Base-by-base conservation (phyloP, 2,888 invertebrate species). In the Drosophila nigricruria region DNA sequence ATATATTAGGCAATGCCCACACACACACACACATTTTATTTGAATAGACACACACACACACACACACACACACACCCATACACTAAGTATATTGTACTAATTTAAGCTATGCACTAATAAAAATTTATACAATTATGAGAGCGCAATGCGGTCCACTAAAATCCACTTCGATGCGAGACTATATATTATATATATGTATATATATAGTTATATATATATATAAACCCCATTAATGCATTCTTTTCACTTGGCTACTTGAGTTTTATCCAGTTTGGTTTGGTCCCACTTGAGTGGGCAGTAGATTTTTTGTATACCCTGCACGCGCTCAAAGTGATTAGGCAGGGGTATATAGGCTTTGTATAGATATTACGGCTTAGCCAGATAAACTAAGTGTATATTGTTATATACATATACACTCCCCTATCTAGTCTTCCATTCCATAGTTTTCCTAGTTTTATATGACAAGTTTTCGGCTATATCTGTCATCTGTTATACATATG, bases 81-180 rank as follows among this genome's bases (percentile, higher is more conserved):
- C 56, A 63, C 12, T 75, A 76, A 76, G 66, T 75, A 81, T 83
- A 83, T 68, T 69, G 70, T 83, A 82, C 71, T 82, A 82, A 79
- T 81, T 82, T 82, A 82, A 82, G 79, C 73, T 81, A 83, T 76
- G 73, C 81, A 76, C 81, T 81, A 82, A 82, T 81, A 81, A 66
- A 82, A 83, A 66, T 86, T 54, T 86, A 83, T 71, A 81, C 70
- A 75, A 82, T 70, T 73, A 77, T 75, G 66, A 69, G 65, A 70
- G 58, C 64, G 53, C 56, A 75, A 50, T 23, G 34, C n/a, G 14
- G 20, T 14, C 34, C 18, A 43, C 45, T 30, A 47, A 62, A 23
- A 16, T 14, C 10, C 50, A 40, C 40, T 20, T 27, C 32, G 25
- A 61, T 25, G 47, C 32, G 56, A 56, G 40, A 16, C 5, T 14